Evolutionary conservation across 2,113 vertebrate species (phyloP), one percentile per base, ranked within the genome.

Genomic region (Notiomystis cincta): DNA sequence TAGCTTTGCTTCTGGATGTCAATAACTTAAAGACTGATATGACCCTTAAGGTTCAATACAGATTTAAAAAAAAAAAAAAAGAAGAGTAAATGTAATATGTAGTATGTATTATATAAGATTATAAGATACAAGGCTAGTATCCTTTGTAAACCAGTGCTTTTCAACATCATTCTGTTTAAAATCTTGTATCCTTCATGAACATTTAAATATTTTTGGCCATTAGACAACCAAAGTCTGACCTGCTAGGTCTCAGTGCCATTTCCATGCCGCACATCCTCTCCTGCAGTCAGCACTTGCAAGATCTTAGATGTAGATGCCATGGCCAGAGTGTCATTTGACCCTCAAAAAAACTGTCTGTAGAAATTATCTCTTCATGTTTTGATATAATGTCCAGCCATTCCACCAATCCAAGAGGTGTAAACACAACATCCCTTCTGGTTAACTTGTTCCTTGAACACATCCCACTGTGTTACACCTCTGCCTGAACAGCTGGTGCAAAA

Each of bases 401-500:
- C 18, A 31, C 20, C 1, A 0, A 4, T 23, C 6, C 24, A 57
- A 50, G 30, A 56, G 20, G 3, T 38, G 5, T 13, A 78, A 66
- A 15, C 10, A 13, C 4, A 48, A 10, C 40, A 66, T 16, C 7
- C 7, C 30, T 80, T 37, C 28, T 70, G 35, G 17, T 50, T 38
- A 33, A 57, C 13, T 5, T 57, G 8, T 53, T 82, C 19, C 11
- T 40, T 54, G 15, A 42, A 15, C 22, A 13, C 12, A 45, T 33
- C 3, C 13, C 0, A 1, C 37, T 18, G 4, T 40, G 1, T 0
- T 21, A 12, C 2, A 3, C 5, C 27, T 62, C 40, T 54, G 25
- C 4, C 37, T 70, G 54, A 64, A 23, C 15, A 33, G 25, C 10
- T 10, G 1, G 15, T 10, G 44, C 48, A 83, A 11, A 28, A 57